Conservation (phyloP, 2,113 vertebrate species). For the Pomatorhinus ruficollis region DNA sequence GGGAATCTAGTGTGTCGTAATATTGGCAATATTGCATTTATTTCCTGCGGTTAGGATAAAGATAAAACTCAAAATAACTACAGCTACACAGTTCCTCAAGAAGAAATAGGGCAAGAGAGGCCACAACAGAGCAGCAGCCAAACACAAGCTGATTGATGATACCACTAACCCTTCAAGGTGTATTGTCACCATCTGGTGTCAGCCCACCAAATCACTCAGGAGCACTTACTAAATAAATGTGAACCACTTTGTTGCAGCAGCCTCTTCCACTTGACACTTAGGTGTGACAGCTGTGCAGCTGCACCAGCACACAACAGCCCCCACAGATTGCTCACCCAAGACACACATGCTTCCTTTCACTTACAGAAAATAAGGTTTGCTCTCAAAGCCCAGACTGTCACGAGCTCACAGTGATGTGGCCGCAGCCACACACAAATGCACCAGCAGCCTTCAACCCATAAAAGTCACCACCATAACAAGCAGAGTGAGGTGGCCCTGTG, state of each 20-base stretch:
- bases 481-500: background rate
- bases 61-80: background rate
- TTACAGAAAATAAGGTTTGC: background rate
- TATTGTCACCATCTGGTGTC: background rate
- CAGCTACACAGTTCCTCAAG: background rate
- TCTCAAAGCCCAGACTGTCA: background rate
- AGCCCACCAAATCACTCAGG: background rate
- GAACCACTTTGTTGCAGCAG: background rate
- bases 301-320: background rate
- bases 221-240: background rate
- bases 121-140: background rate
- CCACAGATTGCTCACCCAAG: background rate
- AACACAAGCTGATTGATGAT: background rate
- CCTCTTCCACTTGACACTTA: background rate
- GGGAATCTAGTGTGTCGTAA: background rate
- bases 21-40: accelerated
- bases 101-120: background rate
- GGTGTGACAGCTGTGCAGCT: background rate
- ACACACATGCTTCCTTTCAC: accelerated
- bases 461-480: background rate
- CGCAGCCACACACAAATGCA: accelerated
- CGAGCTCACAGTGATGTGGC: background rate
- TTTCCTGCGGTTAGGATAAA: background rate
- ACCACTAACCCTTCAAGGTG: background rate
- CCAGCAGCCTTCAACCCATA: background rate